Percentiles rank a stretch among this genome's conserved stretches.
phyloP scores from a whole-genome alignment of 2,113 vertebrate genomes.

The Dipodomys ordii region DNA sequence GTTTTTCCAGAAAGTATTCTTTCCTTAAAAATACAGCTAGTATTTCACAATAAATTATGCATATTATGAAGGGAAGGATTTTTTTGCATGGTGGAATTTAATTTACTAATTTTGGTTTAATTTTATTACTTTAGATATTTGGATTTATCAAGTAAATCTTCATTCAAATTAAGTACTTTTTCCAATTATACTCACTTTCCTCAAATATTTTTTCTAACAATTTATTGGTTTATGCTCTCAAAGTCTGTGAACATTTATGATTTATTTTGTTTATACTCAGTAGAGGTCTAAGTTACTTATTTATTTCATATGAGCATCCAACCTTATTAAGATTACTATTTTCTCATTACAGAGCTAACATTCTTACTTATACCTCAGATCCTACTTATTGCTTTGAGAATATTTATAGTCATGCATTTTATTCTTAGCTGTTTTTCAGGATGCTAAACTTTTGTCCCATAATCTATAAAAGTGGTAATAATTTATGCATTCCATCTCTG shows the following conservation, averaged over 20 bases:
- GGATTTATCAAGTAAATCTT: not conserved
- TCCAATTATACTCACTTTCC: not conserved
- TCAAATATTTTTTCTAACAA: not conserved
- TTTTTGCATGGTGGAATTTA: not conserved
- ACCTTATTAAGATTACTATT: not conserved
- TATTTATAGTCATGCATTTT: not conserved
- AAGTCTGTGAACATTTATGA: not conserved
- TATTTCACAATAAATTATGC: not conserved
- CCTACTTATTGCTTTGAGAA: not conserved
- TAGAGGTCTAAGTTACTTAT: not conserved
- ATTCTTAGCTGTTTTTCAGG: not conserved
- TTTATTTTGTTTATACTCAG: not conserved
- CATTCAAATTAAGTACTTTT: too few relatives aligned
- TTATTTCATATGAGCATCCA: not conserved
- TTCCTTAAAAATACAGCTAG: not conserved
- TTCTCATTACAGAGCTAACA: not conserved
- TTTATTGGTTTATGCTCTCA: not conserved
- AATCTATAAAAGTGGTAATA: not conserved
- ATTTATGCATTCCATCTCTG: not conserved
- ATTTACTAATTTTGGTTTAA: not conserved
- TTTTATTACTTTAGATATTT: not conserved
- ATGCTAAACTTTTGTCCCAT: not conserved
- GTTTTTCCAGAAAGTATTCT: not conserved
- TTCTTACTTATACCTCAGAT: not conserved
- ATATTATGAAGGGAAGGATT: not conserved